Evolutionary conservation across 1,140 invertebrate genomes (phyloP), one percentile per base, ranked within the genome.

Genomic region (Drosophila paulistorum): DNA sequence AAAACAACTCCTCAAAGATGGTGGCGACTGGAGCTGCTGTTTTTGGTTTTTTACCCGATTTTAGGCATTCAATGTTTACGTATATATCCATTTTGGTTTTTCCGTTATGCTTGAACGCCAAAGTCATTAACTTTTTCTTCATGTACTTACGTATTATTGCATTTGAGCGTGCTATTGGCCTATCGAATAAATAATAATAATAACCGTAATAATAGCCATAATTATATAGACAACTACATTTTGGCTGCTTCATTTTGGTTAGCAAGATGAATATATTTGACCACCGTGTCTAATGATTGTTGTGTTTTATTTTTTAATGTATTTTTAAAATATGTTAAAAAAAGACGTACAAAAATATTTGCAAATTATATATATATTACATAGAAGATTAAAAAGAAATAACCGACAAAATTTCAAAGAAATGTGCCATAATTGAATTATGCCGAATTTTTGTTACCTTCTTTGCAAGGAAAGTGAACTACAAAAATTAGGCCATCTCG

Each of bases 41-140:
- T 68, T 57, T 48, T 61, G 45, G 45, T 7, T 17, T 69, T 10
- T 48, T 48, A 10, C 45, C 45, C 45, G 45, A 17, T 48, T 48
- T 48, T 48, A 17, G 45, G 45, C 73, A 73, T 68, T 65, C 57
- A 48, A 71, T 64, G 66, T 77, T 69, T 68, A 13, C 55, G 55
- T 68, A 68, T 73, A 63, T 42, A 37, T 35, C 51, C 11, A 65
- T 39, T 65, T 37, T 65, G 13, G 17, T 55, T 35, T 69, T 57
- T 67, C n/a, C 11, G 65, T 70, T 26, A 77, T 67, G 75, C 61
- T 74, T 67, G 64, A 66, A 74, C 57, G 66, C 66, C 66, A 70
- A 59, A 74, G 66, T 48, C 71, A 77, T 78, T 71, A 78, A 67
- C 60, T 67, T 78, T 74, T 74, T 62, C 14, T 51, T 20, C 14